phyloP scores from a whole-genome alignment of 2,888 invertebrate genomes.

The Athalia cordata region DNA sequence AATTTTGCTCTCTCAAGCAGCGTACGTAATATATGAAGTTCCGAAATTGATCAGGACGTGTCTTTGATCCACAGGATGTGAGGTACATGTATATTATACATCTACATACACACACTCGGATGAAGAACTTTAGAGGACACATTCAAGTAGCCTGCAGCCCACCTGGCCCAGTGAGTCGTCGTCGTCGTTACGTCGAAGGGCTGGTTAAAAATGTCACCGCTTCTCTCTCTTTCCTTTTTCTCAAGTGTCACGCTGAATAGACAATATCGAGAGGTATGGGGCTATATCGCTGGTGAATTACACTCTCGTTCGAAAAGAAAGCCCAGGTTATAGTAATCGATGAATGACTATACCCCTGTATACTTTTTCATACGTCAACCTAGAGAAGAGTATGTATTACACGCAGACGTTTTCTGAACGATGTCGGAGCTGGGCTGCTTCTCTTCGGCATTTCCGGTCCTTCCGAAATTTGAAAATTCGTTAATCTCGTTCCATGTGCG shows the following conservation, averaged over 20 bases:
- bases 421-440: no score
- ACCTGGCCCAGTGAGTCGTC: constrained; percentile 6
- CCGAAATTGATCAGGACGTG: constrained; percentile 22
- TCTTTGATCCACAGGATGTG: constrained; percentile 22
- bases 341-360: no score
- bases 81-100: neutral
- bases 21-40: neutral
- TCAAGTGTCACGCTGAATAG: constrained; percentile 8
- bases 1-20: constrained; percentile 11
- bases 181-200: neutral
- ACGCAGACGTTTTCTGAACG: no score
- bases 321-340: no score
- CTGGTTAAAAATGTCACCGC: constrained; percentile 8
- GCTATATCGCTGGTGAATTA: constrained; percentile 6
- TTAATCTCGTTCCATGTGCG: no score
- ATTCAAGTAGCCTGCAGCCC: constrained; percentile 8
- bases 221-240: neutral
- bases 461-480: no score
- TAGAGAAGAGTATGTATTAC: no score
- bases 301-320: neutral
- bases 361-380: no score
- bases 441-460: no score
- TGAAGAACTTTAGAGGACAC: constrained; percentile 15
- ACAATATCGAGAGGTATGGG: neutral
- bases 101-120: neutral